Evolutionary conservation across 2,797 vertebrate genomes (phyloP), one percentile per base, ranked within the genome.

Genomic region (Sebastes kiyomatsui): DNA sequence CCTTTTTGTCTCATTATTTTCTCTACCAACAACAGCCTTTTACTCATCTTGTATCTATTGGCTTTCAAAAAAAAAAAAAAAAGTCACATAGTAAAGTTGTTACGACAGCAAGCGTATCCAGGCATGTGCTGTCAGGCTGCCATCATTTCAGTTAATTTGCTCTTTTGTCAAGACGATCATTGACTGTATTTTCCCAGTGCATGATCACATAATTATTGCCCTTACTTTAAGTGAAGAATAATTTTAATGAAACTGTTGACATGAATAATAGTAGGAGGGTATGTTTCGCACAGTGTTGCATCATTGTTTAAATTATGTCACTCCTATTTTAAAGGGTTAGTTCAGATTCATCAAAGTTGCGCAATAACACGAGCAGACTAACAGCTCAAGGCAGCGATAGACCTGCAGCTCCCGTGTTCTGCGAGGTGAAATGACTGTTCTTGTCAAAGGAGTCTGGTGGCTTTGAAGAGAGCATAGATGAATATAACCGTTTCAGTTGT

Each of bases 1-100:
- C 67, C 58, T 65, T 79, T 83, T 76, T 71, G 62, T 84, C 71
- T 87, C 67, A 61, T 89, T 86, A 88, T 83, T 84, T 86, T 79
- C 80, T 72, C 81, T 30, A 65, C 76, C 69, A 77, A 75, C 88
- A 79, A 46, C 74, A 23, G 7, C 3, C 16, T 83, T n/a, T 79
- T 62, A 70, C 77, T 84, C 80, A 66, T 83, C 52, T 42, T 46
- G 61, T 71, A 54, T 78, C 65, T 80, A 0, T 79, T 79, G 62
- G n/a, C 25, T 54, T 62, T 76, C 6, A 4, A 81, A 72, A n/a
- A 59, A 4, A 80, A 71, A 71, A 72, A 42, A 22, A 13, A 30
- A 60, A 60, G 35, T 55, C 59, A 38, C 35, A 58, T 22, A 27
- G 42, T 68, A 27, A 77, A 77, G 74, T 67, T 73, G 28, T 72